These are phyloP conservation scores for Lepidothrix coronata DNA, from an alignment of 2,113 vertebrate genomes.

Conservation along the genomic window DNA sequence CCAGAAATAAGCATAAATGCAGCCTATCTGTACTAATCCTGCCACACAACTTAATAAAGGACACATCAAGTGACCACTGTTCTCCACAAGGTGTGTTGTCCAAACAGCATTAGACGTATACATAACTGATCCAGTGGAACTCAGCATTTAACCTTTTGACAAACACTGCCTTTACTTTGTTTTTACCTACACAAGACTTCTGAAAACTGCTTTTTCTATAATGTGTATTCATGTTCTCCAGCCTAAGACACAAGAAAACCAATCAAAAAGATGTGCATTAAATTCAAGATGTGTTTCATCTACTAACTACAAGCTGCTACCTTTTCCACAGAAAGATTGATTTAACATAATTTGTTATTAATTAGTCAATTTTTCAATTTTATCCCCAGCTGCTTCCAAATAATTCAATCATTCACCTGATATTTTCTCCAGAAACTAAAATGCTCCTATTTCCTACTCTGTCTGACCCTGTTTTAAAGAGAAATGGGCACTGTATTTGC, in stretches of 20 bases:
- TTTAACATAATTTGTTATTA: background rate
- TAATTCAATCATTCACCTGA: background rate
- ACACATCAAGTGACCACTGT: background rate
- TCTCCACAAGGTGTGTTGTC: background rate
- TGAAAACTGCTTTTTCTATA: background rate
- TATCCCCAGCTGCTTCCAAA: background rate
- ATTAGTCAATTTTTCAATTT: background rate
- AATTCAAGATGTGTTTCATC: background rate
- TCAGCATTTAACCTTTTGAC: background rate
- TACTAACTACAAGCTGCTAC: background rate
- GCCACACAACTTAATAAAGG: background rate
- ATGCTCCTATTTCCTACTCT: background rate
- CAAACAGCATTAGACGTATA: background rate
- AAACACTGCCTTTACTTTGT: background rate
- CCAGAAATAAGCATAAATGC: background rate
- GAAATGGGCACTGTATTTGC: background rate
- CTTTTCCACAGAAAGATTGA: background rate
- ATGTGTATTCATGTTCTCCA: background rate
- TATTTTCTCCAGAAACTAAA: background rate
- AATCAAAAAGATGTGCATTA: background rate
- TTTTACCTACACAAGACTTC: background rate
- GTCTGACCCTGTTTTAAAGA: background rate
- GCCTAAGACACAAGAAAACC: background rate
- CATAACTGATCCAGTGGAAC: background rate
- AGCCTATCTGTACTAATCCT: background rate